Percentiles rank a stretch among this genome's conserved stretches.
Conservation (phyloP, 2,113 vertebrate genomes). For the Amazona guildingii region DNA sequence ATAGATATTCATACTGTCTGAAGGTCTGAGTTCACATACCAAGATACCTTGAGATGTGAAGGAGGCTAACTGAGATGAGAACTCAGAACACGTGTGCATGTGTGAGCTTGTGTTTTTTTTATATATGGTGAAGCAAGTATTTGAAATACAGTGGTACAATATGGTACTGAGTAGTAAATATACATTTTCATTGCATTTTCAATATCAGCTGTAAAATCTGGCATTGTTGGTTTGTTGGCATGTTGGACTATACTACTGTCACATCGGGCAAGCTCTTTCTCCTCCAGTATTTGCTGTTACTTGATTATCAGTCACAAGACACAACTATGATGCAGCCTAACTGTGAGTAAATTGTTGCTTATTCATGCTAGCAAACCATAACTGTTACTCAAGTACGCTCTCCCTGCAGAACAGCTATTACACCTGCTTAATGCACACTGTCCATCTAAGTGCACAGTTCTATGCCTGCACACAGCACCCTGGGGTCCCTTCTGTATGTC, state of each 20-base stretch:
- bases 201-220: neutral
- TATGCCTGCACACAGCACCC: neutral
- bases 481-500: too few species aligned
- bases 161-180: neutral
- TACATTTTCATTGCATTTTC: neutral
- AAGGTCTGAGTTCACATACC: neutral
- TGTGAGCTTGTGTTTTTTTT: neutral
- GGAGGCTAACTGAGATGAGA: neutral
- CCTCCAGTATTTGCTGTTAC: neutral
- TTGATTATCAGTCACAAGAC: neutral
- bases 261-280: neutral
- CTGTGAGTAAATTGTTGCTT: neutral
- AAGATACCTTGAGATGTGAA: neutral
- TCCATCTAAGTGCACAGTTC: too few species aligned
- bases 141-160: neutral
- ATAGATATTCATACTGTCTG: neutral
- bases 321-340: neutral
- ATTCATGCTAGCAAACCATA: neutral
- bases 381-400: rapidly evolving
- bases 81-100: neutral
- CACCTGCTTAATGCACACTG: rapidly evolving
- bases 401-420: neutral
- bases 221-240: neutral
- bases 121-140: neutral
- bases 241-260: neutral